Percentiles rank a stretch among this genome's conserved stretches.
phyloP scores from a whole-genome alignment of 1,140 invertebrate genomes.

The Caerostris extrusa region DNA sequence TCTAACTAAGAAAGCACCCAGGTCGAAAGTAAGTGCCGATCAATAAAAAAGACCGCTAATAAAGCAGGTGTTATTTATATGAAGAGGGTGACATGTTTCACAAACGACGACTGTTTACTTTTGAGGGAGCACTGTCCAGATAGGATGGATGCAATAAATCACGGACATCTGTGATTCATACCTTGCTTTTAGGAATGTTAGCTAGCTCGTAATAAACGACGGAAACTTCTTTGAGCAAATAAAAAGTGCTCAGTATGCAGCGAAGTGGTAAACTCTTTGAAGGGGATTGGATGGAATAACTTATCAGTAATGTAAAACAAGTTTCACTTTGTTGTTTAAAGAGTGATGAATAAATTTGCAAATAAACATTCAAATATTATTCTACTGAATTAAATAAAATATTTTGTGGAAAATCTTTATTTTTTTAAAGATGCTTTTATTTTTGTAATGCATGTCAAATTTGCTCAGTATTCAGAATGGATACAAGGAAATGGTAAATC shows the following conservation, averaged over 20 bases:
- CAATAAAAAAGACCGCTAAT: constrained; percentile 56
- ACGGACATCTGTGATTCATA: constrained; percentile 11
- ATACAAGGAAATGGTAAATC: too few relatives aligned
- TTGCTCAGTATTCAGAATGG: too few relatives aligned
- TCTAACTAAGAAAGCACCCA: constrained; percentile 1
- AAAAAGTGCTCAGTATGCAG: constrained; percentile 22
- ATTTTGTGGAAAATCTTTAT: too few relatives aligned
- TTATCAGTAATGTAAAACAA: not conserved
- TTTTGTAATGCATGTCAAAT: too few relatives aligned
- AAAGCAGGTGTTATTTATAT: constrained; percentile 72
- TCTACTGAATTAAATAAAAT: too few relatives aligned
- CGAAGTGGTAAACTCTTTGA: not conserved
- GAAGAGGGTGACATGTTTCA: constrained; percentile 58
- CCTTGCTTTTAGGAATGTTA: constrained; percentile 14
- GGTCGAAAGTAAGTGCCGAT: constrained; percentile 27
- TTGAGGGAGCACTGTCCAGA: constrained; percentile 29
- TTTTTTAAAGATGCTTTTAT: too few relatives aligned
- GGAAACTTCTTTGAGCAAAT: constrained; percentile 16
- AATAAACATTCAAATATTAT: too few relatives aligned
- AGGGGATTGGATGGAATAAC: not conserved
- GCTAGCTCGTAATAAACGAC: not conserved
- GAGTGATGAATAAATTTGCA: too few relatives aligned
- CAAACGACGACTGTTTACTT: constrained; percentile 53
- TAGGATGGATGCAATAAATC: constrained; percentile 39
- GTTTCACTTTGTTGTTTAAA: not conserved